A percentile compares a stretch with the other conserved stretches of the same genome.
These are phyloP conservation scores for Grapholita molesta DNA, from an alignment of 1,140 invertebrate genomes.

Conservation along the genomic window DNA sequence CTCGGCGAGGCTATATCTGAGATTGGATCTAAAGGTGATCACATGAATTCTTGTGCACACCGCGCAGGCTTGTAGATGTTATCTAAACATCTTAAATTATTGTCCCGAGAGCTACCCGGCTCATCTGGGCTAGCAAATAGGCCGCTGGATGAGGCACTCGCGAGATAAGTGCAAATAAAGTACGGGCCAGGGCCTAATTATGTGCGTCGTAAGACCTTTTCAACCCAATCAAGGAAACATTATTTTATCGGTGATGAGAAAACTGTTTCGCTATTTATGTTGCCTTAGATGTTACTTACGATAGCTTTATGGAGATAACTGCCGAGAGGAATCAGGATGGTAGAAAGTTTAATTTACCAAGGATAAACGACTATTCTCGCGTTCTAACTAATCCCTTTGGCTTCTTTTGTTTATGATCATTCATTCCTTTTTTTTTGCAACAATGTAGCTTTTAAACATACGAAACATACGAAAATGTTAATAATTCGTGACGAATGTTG, in stretches of 20 bases:
- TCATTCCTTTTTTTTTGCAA: neutral
- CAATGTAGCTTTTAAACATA: neutral
- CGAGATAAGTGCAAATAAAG: conserved; percentile 5
- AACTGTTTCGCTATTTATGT: neutral
- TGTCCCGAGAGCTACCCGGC: conserved; percentile 47
- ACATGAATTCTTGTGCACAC: conserved; percentile 66
- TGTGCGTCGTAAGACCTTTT: neutral
- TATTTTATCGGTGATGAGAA: conserved; percentile 10
- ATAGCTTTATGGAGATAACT: neutral
- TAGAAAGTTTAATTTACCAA: neutral
- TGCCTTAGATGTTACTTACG: neutral
- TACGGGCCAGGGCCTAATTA: neutral
- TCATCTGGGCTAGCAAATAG: conserved; percentile 45
- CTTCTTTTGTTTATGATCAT: neutral
- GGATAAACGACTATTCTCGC: neutral
- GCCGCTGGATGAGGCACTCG: conserved; percentile 17
- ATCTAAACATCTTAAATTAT: conserved; percentile 73
- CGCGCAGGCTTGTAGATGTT: conserved; percentile 61
- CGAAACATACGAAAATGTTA: neutral
- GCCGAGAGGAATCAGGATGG: neutral
- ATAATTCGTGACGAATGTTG: neutral
- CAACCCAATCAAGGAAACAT: conserved; percentile 12
- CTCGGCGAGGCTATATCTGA: conserved; percentile 51
- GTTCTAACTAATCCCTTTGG: neutral
- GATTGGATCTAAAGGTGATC: conserved; percentile 64